Percentiles rank a stretch among this genome's conserved stretches.
These are phyloP conservation scores for Scatophagus argus DNA, from an alignment of 2,113 vertebrate genomes.

Conservation along the genomic window DNA sequence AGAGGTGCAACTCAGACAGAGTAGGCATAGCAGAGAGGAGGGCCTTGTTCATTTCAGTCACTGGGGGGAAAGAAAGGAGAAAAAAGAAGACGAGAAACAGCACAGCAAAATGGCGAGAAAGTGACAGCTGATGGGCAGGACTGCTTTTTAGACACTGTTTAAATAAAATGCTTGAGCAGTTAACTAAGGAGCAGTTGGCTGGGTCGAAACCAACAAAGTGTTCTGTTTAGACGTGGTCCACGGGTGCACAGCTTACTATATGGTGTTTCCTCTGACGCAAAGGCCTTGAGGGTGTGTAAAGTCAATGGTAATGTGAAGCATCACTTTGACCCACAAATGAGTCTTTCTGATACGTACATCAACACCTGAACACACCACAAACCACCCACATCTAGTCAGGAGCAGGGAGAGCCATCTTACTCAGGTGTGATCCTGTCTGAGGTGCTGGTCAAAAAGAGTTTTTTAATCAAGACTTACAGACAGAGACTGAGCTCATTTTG, in stretches of 20 bases:
- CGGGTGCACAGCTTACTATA: conserved; percentile 4
- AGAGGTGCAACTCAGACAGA: conserved; percentile 69
- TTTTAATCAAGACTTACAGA: background rate
- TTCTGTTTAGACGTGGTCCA: conserved; percentile 17
- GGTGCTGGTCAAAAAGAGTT: conserved; percentile 6
- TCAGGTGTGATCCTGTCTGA: background rate
- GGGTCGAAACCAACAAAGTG: conserved; percentile 15
- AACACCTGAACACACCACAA: conserved; percentile 15
- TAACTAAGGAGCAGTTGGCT: conserved; percentile 8
- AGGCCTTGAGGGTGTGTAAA: background rate
- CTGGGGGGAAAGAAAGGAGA: conserved; percentile 56
- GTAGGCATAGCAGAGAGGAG: conserved; percentile 71
- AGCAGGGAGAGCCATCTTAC: background rate
- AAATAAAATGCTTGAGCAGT: conserved; percentile 25
- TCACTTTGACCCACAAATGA: conserved; percentile 1
- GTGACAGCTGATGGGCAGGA: conserved; percentile 33
- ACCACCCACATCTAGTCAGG: conserved; percentile 9
- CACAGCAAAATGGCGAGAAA: conserved; percentile 56
- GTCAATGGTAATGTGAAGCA: background rate
- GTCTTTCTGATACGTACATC: background rate
- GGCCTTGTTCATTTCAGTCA: conserved; percentile 51
- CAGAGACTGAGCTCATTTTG: background rate
- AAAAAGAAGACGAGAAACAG: conserved; percentile 51
- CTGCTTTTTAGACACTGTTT: conserved; percentile 12
- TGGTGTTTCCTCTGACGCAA: conserved; percentile 15